Percentiles rank a stretch among this genome's conserved stretches.
phyloP scores from a whole-genome alignment of 2,888 invertebrate species.

The Catonia carolina region DNA sequence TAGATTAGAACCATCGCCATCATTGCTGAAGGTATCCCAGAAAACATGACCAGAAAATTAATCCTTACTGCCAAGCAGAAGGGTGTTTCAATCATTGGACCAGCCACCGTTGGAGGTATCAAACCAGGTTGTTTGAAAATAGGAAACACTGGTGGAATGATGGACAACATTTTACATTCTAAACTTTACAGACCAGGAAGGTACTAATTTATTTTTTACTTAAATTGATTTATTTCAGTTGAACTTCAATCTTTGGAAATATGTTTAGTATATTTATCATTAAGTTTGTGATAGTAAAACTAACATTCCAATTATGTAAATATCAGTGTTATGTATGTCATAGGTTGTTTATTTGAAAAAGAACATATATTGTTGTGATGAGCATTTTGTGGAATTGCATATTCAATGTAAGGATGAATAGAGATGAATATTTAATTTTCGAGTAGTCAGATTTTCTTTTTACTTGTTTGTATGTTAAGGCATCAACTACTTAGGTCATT shows the following conservation, averaged over 20 bases:
- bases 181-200: conserved; percentile 93
- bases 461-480: too few relatives aligned
- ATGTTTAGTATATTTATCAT: too few relatives aligned
- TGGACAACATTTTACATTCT: conserved; percentile 97
- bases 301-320: too few relatives aligned
- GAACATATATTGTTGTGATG: too few relatives aligned
- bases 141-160: conserved; percentile 99
- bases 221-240: conserved; percentile 5
- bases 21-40: conserved; percentile 98
- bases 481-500: too few relatives aligned
- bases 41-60: conserved; percentile 94
- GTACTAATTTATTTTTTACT: conserved; percentile 39
- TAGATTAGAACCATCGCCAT: conserved; percentile 93
- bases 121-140: conserved; percentile 99
- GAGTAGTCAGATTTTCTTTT: too few relatives aligned
- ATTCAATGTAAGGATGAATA: too few relatives aligned
- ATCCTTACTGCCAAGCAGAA: conserved; percentile 77
- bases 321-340: too few relatives aligned
- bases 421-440: too few relatives aligned
- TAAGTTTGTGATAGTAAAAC: background rate
- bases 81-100: conserved; percentile 82
- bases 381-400: too few relatives aligned
- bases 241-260: too few relatives aligned
- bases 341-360: too few relatives aligned
- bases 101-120: conserved; percentile 94